Conservation (phyloP, 2,797 vertebrate genomes). For the Clarias fuscus region DNA sequence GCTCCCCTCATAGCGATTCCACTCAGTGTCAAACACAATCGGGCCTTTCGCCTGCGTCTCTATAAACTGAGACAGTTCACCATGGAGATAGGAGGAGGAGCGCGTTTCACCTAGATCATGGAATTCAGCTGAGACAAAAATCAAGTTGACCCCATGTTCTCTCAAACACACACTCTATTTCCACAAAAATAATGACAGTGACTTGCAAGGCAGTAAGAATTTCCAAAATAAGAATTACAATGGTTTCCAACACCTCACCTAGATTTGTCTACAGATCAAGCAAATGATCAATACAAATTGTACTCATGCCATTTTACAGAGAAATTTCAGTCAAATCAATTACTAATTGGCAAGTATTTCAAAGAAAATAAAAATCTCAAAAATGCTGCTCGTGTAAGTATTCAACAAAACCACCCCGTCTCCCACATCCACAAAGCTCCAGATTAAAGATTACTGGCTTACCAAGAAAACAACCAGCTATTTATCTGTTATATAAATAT, state of each 20-base stretch:
- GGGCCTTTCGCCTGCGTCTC: slow-evolving; percentile 32
- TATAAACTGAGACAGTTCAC: slow-evolving; percentile 45
- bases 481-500: neutral
- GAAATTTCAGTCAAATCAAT: neutral
- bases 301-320: neutral
- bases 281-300: neutral
- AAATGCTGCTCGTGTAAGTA: neutral
- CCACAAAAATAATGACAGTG: neutral
- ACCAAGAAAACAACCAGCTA: neutral
- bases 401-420: neutral
- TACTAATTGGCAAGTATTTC: neutral
- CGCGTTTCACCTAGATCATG: slow-evolving; percentile 28
- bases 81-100: slow-evolving; percentile 20
- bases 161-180: neutral
- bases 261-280: neutral
- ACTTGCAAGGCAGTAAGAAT: neutral
- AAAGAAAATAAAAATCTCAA: neutral
- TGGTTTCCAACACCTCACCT: neutral
- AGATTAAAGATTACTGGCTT: neutral
- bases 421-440: neutral
- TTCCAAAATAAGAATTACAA: neutral
- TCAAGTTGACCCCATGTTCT: slow-evolving; percentile 42
- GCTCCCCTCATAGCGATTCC: slow-evolving; percentile 21
- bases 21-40: slow-evolving; percentile 48
- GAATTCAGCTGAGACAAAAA: slow-evolving; percentile 38